Percentiles rank a stretch among this genome's conserved stretches.
Evolutionary conservation across 2,888 invertebrate genomes (phyloP).

Genomic region (Drosophila formosana): DNA sequence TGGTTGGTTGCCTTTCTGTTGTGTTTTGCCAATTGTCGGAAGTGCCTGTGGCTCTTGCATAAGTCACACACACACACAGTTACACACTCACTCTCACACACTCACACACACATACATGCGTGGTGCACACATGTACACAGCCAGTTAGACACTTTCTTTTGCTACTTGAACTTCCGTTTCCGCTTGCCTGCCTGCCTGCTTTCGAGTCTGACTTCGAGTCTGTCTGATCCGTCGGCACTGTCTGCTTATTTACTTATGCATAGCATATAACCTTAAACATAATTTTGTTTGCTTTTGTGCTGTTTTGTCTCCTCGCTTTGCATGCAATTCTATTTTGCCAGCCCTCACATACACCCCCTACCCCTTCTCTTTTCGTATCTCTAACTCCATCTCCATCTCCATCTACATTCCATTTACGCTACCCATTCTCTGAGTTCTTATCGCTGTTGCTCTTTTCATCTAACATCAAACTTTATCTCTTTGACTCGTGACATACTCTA

Average conservation of each 20-base stretch:
- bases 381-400: neutral
- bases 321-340: conserved; percentile 61
- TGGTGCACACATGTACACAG: conserved; percentile 48
- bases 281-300: conserved; percentile 75
- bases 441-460: conserved; percentile 43
- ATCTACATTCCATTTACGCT: conserved; percentile 14
- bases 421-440: conserved; percentile 22
- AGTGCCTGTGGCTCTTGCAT: conserved; percentile 71
- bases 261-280: conserved; percentile 80
- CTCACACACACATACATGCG: conserved; percentile 18
- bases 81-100: conserved; percentile 14
- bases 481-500: conserved; percentile 56
- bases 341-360: neutral
- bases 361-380: neutral
- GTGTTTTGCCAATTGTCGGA: conserved; percentile 79
- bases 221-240: conserved; percentile 47
- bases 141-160: conserved; percentile 79
- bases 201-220: conserved; percentile 20
- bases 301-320: conserved; percentile 58
- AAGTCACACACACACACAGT: conserved; percentile 52
- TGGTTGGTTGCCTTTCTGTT: conserved; percentile 58
- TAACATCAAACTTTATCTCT: conserved; percentile 59
- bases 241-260: conserved; percentile 77
- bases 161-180: conserved; percentile 77
- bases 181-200: conserved; percentile 50